A percentile compares a stretch with the other conserved stretches of the same genome.
Evolutionary conservation across 2,797 vertebrate genomes (phyloP).

Genomic region (Urophycis tenuis): DNA sequence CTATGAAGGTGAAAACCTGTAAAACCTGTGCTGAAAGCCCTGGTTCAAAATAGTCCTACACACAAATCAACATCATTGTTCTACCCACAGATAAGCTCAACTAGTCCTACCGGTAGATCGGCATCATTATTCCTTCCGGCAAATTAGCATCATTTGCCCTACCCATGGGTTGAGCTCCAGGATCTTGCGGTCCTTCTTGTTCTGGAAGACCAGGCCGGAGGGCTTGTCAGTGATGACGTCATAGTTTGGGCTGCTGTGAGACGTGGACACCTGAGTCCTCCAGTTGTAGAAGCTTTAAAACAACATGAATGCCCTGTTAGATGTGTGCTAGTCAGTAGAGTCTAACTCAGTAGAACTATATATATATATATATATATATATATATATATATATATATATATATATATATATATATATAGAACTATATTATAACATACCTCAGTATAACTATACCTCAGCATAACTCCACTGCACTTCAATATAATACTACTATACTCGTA

Average conservation of each 20-base stretch:
- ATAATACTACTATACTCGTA: not conserved
- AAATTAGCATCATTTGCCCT: slow-evolving; percentile 34
- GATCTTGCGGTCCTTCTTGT: slow-evolving; percentile 75
- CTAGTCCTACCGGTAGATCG: not conserved
- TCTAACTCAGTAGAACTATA: not conserved
- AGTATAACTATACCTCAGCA: not conserved
- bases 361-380: too few species aligned
- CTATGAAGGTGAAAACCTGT: too few species aligned
- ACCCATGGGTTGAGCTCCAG: slow-evolving; percentile 81
- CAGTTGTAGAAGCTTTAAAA: slow-evolving; percentile 84
- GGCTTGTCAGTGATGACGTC: slow-evolving; percentile 75
- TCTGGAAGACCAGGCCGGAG: slow-evolving; percentile 77
- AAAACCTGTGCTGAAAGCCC: too few species aligned
- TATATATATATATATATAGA: too few species aligned
- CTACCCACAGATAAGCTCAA: not conserved
- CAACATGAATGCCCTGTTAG: not conserved
- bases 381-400: too few species aligned
- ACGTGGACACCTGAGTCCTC: slow-evolving; percentile 70
- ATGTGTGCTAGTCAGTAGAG: not conserved
- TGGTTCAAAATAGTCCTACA: not conserved
- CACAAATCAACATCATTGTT: not conserved
- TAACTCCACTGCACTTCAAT: not conserved
- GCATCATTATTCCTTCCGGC: not conserved
- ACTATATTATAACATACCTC: not conserved
- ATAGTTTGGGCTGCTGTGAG: slow-evolving; percentile 77